Evolutionary conservation across 2,888 invertebrate genomes (phyloP), one percentile per base, ranked within the genome.

Genomic region (Agrotis clavis): DNA sequence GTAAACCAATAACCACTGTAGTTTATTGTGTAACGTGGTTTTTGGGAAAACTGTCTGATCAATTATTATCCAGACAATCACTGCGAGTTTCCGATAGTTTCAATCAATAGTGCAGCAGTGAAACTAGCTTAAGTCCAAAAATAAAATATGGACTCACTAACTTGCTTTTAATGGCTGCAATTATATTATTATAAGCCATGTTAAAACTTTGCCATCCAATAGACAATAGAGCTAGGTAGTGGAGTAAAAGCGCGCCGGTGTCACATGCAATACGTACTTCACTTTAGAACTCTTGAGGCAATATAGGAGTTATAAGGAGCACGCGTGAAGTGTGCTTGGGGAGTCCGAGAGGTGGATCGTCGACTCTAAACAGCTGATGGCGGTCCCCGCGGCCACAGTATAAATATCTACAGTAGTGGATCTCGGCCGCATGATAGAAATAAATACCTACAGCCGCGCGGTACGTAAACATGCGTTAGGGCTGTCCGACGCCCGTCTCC

Each of bases 361-460:
- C 88, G 88, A 87, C 87, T 87, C 90, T 87, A 94, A 41, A 92
- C 95, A 95, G 95, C 95, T 95, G 95, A 94, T 94, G 92, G 93
- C 90, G 89, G 92, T 84, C 91, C 90, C 89, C 91, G 87, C 87
- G 91, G 88, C 87, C 88, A n/a, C n/a, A n/a, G n/a, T n/a, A n/a
- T n/a, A n/a, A n/a, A n/a, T n/a, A n/a, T n/a, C n/a, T n/a, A n/a
- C n/a, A n/a, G n/a, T n/a, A n/a, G n/a, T n/a, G n/a, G n/a, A n/a
- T n/a, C n/a, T n/a, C n/a, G n/a, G n/a, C n/a, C n/a, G n/a, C n/a
- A n/a, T n/a, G n/a, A n/a, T n/a, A n/a, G n/a, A n/a, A n/a, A n/a
- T n/a, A n/a, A n/a, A n/a, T n/a, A n/a, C n/a, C n/a, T n/a, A n/a
- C n/a, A n/a, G n/a, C n/a, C n/a, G n/a, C n/a, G n/a, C n/a, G n/a